Conservation (phyloP, 2,888 invertebrate genomes). For the Scotopteryx bipunctaria region DNA sequence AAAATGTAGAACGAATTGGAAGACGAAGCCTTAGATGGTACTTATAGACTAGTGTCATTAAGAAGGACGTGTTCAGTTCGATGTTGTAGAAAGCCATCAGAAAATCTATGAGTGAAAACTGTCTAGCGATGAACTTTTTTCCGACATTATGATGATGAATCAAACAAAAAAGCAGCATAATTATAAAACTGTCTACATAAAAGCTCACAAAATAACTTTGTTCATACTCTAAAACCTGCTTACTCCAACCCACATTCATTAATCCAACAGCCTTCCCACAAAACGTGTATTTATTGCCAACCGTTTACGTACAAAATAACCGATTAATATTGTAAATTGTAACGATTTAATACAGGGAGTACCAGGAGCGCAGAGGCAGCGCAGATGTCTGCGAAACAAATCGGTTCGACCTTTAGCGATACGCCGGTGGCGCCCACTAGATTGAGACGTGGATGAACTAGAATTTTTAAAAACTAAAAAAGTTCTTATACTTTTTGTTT, state of each 20-base stretch:
- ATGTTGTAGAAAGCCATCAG: too few relatives aligned
- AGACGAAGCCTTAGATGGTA: too few relatives aligned
- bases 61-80: too few relatives aligned
- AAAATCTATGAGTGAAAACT: too few relatives aligned
- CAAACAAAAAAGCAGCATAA: too few relatives aligned
- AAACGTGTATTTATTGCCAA: slow-evolving; percentile 61
- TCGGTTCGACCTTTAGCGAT: slow-evolving; percentile 49
- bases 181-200: background rate
- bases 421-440: slow-evolving; percentile 39
- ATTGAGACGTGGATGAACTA: slow-evolving; percentile 27
- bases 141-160: too few relatives aligned
- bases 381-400: slow-evolving; percentile 52
- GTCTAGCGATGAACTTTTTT: too few relatives aligned
- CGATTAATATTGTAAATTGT: slow-evolving; percentile 75
- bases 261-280: slow-evolving; percentile 42
- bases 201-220: background rate
- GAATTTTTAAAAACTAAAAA: slow-evolving; percentile 6
- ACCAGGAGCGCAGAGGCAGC: slow-evolving; percentile 51
- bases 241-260: slow-evolving; percentile 42
- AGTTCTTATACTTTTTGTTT: too few relatives aligned
- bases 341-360: slow-evolving; percentile 63
- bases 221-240: slow-evolving; percentile 17
- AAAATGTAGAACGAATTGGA: too few relatives aligned
- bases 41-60: too few relatives aligned
- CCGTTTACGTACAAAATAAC: slow-evolving; percentile 66